Evolutionary conservation across 2,888 invertebrate genomes (phyloP).

Genomic region (Lydus trimaculatus): DNA sequence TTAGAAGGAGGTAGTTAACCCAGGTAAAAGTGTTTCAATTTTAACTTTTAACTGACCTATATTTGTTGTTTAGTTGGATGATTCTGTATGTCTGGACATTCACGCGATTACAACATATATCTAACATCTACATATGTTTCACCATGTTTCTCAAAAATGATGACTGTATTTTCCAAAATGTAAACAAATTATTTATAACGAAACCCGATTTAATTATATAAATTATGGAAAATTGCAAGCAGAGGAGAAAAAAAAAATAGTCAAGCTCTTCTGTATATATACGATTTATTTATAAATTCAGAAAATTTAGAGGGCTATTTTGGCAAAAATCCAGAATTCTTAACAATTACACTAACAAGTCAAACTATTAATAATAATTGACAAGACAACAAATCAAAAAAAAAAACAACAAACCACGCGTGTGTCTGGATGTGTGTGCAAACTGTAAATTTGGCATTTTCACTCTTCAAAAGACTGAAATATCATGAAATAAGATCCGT

Average conservation of each 20-base stretch:
- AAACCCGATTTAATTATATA: too few relatives aligned
- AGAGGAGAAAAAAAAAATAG: too few relatives aligned
- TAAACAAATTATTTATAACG: background rate
- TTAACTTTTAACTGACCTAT: constrained; percentile 57
- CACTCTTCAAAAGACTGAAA: background rate
- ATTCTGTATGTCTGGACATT: background rate
- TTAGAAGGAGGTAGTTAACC: constrained; percentile 59
- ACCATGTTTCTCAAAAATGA: background rate
- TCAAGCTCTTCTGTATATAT: too few relatives aligned
- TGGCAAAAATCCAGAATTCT: background rate
- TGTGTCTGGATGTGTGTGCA: background rate
- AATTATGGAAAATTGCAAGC: background rate
- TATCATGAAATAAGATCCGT: background rate
- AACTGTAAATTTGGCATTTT: background rate
- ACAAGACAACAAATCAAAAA: background rate
- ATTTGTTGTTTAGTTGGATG: constrained; percentile 37
- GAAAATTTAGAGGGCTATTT: background rate
- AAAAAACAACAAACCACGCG: too few relatives aligned
- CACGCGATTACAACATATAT: background rate
- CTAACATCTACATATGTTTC: background rate
- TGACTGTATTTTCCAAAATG: background rate
- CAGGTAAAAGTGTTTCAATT: constrained; percentile 59
- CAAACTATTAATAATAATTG: constrained; percentile 4
- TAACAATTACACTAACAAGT: background rate
- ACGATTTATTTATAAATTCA: background rate